Percentiles rank a stretch among this genome's conserved stretches.
These are phyloP conservation scores for Pristiophorus japonicus DNA, from an alignment of 2,113 vertebrate species.

Conservation along the genomic window DNA sequence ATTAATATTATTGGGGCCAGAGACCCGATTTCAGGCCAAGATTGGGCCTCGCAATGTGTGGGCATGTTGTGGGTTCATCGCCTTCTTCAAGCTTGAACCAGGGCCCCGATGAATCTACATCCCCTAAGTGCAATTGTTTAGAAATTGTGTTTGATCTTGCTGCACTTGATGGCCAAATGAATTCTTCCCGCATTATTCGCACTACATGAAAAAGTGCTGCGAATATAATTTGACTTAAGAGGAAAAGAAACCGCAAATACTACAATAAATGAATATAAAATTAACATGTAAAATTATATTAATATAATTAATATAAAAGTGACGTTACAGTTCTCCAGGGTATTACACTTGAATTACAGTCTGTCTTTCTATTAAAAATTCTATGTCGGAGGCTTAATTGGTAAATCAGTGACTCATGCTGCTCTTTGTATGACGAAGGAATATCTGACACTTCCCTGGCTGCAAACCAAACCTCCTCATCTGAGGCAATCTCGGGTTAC, in stretches of 20 bases:
- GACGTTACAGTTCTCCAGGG: background rate
- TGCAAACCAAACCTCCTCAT: background rate
- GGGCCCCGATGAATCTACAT: background rate
- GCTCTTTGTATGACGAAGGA: background rate
- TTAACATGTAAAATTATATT: background rate
- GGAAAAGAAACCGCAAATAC: background rate
- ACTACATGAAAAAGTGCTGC: background rate
- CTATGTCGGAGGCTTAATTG: background rate
- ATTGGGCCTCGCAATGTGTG: too few relatives aligned
- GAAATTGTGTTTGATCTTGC: background rate
- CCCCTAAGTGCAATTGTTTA: background rate
- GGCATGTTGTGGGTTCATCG: background rate
- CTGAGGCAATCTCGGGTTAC: background rate
- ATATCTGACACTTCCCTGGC: background rate
- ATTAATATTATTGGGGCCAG: too few relatives aligned
- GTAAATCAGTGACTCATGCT: background rate
- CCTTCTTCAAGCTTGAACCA: background rate
- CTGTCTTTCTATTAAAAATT: constrained; percentile 19
- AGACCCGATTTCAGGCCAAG: too few relatives aligned
- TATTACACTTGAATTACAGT: background rate
- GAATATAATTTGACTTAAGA: background rate
- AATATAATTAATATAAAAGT: background rate
- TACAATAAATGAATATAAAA: background rate
- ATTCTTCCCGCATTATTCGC: background rate
- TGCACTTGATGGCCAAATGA: background rate